Percentiles rank a stretch among this genome's conserved stretches.
Conservation (phyloP, 2,797 vertebrate genomes). For the Phoebastria nigripes region DNA sequence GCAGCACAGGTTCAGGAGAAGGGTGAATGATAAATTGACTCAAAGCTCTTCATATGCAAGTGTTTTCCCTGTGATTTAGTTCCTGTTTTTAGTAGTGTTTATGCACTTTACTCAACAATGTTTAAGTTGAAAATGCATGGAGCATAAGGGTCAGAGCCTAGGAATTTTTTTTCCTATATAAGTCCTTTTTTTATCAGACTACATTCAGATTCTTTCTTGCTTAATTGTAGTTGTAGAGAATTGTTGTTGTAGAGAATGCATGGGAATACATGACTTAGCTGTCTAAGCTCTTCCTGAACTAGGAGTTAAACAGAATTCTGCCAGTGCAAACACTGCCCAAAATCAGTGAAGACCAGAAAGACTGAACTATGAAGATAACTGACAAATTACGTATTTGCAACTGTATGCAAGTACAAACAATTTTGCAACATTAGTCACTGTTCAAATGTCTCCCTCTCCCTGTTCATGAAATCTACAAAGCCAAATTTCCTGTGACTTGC, state of each 20-base stretch:
- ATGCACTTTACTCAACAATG: background rate
- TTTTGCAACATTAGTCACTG: background rate
- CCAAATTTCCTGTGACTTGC: background rate
- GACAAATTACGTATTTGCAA: background rate
- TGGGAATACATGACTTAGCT: background rate
- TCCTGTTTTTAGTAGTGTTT: background rate
- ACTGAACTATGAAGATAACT: background rate
- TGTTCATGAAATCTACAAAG: background rate
- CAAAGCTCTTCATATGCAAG: background rate
- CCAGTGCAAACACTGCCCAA: background rate
- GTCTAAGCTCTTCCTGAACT: background rate
- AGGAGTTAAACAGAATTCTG: background rate
- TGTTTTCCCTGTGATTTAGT: background rate
- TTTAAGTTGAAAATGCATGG: background rate
- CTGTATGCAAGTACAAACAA: background rate
- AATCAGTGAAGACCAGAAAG: background rate
- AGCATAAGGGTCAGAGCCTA: background rate
- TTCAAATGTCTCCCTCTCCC: background rate
- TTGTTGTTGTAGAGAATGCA: fast-evolving
- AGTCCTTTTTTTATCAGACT: background rate
- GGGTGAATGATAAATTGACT: background rate
- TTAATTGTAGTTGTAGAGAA: background rate
- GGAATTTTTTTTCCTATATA: background rate
- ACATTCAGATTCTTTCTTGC: background rate
- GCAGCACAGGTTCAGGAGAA: background rate